Conservation (phyloP, 2,797 vertebrate genomes). For the Kryptopterus vitreolus region DNA sequence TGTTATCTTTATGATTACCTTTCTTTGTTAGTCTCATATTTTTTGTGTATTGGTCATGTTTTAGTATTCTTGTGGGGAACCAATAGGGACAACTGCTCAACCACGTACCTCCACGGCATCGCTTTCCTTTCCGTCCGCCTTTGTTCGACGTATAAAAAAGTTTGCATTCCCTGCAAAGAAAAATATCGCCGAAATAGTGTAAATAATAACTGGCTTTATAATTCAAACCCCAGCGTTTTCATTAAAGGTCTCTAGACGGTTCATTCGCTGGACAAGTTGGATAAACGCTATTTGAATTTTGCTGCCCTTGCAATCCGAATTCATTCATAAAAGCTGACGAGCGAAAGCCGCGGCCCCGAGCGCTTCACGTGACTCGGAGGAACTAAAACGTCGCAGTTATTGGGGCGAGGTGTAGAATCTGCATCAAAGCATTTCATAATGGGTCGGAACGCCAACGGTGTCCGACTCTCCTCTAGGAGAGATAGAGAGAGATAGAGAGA, state of each 20-base stretch:
- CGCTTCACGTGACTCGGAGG: slow-evolving; percentile 10
- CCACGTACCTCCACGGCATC: background rate
- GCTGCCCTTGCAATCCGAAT: slow-evolving; percentile 3
- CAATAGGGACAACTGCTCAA: too few relatives aligned
- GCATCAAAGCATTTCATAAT: slow-evolving; percentile 19
- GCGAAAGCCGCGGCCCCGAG: background rate
- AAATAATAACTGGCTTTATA: background rate
- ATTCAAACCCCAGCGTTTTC: background rate
- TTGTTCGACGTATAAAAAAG: background rate
- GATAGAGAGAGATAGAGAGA: background rate
- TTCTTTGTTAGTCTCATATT: too few relatives aligned
- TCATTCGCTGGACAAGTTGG: background rate
- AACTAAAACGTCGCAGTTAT: background rate
- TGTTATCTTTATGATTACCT: too few relatives aligned
- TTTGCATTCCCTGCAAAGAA: too few relatives aligned
- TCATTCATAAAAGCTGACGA: slow-evolving; percentile 19
- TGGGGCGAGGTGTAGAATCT: slow-evolving; percentile 10
- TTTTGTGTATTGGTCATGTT: too few relatives aligned
- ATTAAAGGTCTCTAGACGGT: background rate
- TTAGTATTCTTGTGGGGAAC: too few relatives aligned
- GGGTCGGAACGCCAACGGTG: slow-evolving; percentile 23
- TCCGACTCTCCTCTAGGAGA: slow-evolving; percentile 9
- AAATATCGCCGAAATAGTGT: background rate
- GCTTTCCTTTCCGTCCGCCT: background rate
- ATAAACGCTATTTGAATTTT: slow-evolving; percentile 8